Base-by-base conservation (phyloP, 2,113 vertebrate species). In the Hippolais icterina region DNA sequence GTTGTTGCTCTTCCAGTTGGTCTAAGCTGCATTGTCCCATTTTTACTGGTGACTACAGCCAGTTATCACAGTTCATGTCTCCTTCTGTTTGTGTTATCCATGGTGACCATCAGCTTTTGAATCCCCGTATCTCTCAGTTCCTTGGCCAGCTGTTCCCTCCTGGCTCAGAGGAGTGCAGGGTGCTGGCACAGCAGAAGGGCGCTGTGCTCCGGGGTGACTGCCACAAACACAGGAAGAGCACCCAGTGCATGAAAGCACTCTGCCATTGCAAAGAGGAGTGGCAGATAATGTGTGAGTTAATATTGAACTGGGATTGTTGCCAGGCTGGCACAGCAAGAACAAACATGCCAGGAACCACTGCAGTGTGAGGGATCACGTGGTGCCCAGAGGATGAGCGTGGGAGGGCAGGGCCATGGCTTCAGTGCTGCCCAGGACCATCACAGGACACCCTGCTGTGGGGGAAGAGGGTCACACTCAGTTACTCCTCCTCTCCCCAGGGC, bases 341-440 rank as follows among this genome's bases (percentile, higher is more conserved):
- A 86, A 93, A 56, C 42, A 24, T 1, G 2, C n/a, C 59, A 53
- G 68, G 49, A 81, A 35, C 10, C 49, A 28, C 31, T 0, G 0
- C 6, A 5, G 54, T 2, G 59, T 0, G 1, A 61, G 28, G 61
- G 46, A 21, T 35, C 29, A 19, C 0, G 1, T 49, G 60, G 42
- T 31, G 61, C 39, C 14, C 49, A 20, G 46, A 2, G 15, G 52
- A 18, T 0, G 0, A 72, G 44, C 0, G 0, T 24, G 37, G n/a
- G 31, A 60, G 33, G 37, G 15, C 2, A 8, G 42, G 47, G 23
- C 39, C 21, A 1, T 1, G 37, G 74, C 49, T 83, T 60, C 4
- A 6, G 44, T 1, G 9, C 27, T 56, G 50, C 41, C 56, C 60
- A 57, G 65, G 44, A n/a, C 52, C 14, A 24, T 12, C 35, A 9